Conservation (phyloP, 2,113 vertebrate genomes). For the Alligator mississippiensis region DNA sequence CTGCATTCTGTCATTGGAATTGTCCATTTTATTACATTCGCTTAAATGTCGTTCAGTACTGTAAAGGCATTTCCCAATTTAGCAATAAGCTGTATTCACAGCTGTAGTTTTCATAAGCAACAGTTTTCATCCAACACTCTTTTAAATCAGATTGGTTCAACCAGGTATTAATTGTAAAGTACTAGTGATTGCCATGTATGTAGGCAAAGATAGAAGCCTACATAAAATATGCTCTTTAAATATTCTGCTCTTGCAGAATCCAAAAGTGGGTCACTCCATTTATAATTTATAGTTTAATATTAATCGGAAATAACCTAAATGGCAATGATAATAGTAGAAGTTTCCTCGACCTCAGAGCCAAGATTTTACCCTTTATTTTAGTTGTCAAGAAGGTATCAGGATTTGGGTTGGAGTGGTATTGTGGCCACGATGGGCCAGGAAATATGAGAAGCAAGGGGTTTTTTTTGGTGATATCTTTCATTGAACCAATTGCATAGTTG, state of each 20-base stretch:
- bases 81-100: neutral
- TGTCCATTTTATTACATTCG: neutral
- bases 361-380: neutral
- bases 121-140: neutral
- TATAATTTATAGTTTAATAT: neutral
- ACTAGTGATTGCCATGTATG: neutral
- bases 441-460: too few relatives aligned
- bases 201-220: neutral
- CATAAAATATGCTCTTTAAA: neutral
- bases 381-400: too few relatives aligned
- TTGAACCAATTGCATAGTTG: too few relatives aligned
- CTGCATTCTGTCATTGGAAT: neutral
- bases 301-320: neutral
- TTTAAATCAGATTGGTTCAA: neutral
- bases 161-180: neutral
- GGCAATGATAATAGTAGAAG: neutral
- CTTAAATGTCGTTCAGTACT: slow-evolving; percentile 39
- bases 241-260: neutral
- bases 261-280: neutral
- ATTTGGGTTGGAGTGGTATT: too few relatives aligned
- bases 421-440: too few relatives aligned
- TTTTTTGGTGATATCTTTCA: too few relatives aligned
- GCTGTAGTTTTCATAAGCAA: slow-evolving; percentile 3
- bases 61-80: slow-evolving; percentile 24
- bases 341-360: neutral